A percentile compares a stretch with the other conserved stretches of the same genome.
Conservation (phyloP, 2,113 vertebrate genomes). For the Phrynosoma platyrhinos region DNA sequence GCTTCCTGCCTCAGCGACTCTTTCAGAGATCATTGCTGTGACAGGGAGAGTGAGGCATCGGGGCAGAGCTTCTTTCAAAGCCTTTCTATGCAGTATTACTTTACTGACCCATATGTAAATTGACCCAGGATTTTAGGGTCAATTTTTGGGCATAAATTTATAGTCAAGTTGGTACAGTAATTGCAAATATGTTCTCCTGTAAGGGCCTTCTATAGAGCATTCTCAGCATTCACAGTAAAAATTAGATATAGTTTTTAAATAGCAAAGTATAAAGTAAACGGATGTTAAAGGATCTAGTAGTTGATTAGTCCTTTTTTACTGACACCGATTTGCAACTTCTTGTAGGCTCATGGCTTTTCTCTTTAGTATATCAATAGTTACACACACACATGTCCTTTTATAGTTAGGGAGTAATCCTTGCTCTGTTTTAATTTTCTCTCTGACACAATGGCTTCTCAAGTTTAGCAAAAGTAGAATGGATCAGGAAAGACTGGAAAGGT, state of each 20-base stretch:
- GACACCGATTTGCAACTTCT: not conserved
- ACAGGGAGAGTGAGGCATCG: no score
- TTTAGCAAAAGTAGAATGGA: no score
- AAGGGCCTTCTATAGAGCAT: conserved; percentile 20
- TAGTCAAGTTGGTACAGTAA: no score
- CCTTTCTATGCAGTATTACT: no score
- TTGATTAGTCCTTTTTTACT: not conserved
- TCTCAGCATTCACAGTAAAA: conserved; percentile 3
- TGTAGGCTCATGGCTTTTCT: not conserved
- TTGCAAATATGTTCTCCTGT: conserved; percentile 36
- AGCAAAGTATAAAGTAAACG: not conserved
- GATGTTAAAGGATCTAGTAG: not conserved
- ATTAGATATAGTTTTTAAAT: not conserved
- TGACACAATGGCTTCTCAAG: no score
- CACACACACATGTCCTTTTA: not conserved
- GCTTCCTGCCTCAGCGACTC: no score
- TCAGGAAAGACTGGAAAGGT: no score
- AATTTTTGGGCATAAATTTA: no score
- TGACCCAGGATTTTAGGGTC: not conserved
- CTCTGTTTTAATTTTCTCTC: not conserved
- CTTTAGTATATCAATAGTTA: not conserved
- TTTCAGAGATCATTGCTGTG: no score
- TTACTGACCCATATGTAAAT: no score
- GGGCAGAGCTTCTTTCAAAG: no score
- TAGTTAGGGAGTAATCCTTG: not conserved